phyloP scores from a whole-genome alignment of 53 echinoderm and acorn worm species.

The Pentamera pediparva region DNA sequence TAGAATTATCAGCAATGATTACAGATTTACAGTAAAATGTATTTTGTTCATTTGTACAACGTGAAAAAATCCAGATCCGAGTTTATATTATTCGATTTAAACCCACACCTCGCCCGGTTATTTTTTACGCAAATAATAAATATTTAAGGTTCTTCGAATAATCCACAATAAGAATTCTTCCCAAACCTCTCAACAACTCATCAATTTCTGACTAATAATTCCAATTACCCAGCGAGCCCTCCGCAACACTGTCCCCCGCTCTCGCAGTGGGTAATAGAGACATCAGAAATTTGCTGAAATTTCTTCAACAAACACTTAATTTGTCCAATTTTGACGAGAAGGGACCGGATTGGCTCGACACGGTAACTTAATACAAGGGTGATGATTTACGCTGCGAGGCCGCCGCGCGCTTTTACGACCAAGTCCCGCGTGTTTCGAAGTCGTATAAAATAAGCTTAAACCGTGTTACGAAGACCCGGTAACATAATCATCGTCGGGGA shows the following conservation, averaged over 20 bases:
- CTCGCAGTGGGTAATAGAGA: conserved; percentile 19
- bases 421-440: conserved; percentile 33
- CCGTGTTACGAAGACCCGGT: conserved; percentile 29
- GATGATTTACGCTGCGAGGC: conserved; percentile 38
- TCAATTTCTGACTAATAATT: conserved; percentile 31
- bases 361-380: conserved; percentile 32
- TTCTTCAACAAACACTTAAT: conserved; percentile 42
- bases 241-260: conserved; percentile 12
- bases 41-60: too few relatives aligned
- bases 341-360: conserved; percentile 25
- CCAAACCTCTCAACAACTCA: conserved; percentile 20
- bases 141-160: too few relatives aligned
- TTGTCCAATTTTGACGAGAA: conserved; percentile 42
- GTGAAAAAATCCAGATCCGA: too few relatives aligned
- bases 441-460: conserved; percentile 36
- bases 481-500: conserved; percentile 14
- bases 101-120: too few relatives aligned
- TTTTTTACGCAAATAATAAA: too few relatives aligned
- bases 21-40: too few relatives aligned
- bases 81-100: too few relatives aligned
- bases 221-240: conserved; percentile 24
- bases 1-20: too few relatives aligned
- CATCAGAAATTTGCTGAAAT: conserved; percentile 37
- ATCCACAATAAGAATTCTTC: too few relatives aligned
- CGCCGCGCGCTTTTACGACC: conserved; percentile 41